Percentiles rank a stretch among this genome's conserved stretches.
Evolutionary conservation across 2,797 vertebrate species (phyloP).

Genomic region (Pseudocheirus occidentalis): DNA sequence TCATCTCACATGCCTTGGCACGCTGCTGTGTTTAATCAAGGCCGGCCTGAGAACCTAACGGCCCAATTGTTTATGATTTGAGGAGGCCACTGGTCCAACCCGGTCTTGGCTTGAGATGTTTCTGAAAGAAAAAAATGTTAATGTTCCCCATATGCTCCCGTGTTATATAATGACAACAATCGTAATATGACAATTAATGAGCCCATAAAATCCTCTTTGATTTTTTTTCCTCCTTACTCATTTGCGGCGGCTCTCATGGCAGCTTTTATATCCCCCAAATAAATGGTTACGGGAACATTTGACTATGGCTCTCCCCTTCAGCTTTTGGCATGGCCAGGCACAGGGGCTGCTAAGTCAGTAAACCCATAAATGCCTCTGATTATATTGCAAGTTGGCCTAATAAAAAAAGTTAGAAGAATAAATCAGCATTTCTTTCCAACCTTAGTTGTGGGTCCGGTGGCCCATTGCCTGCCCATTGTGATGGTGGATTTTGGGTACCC

Average conservation of each 20-base stretch:
- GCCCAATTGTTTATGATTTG: conserved; percentile 79
- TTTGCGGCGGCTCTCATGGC: conserved; percentile 10
- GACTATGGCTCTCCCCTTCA: conserved; percentile 51
- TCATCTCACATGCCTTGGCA: conserved; percentile 78
- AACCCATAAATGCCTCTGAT: conserved; percentile 63
- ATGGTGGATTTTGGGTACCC: conserved; percentile 40
- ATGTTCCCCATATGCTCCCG: conserved; percentile 73
- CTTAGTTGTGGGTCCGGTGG: conserved; percentile 59
- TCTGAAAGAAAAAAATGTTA: conserved; percentile 74
- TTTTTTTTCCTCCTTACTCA: conserved; percentile 55
- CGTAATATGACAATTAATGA: conserved; percentile 72
- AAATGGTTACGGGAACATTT: conserved; percentile 54
- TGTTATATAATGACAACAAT: conserved; percentile 78
- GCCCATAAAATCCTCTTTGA: conserved; percentile 51
- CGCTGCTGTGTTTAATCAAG: conserved; percentile 76
- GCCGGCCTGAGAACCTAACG: conserved; percentile 56
- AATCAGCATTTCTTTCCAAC: conserved; percentile 72
- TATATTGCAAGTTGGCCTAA: conserved; percentile 73
- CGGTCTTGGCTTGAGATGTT: conserved; percentile 65
- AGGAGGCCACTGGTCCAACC: conserved; percentile 74
- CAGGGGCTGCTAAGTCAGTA: conserved; percentile 60
- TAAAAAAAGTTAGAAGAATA: conserved; percentile 73
- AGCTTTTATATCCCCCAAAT: conserved; percentile 56
- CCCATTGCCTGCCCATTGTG: conserved; percentile 61
- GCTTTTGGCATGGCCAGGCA: conserved; percentile 52